phyloP scores from a whole-genome alignment of 1,140 invertebrate species.

The Tigriopus japonicus region DNA sequence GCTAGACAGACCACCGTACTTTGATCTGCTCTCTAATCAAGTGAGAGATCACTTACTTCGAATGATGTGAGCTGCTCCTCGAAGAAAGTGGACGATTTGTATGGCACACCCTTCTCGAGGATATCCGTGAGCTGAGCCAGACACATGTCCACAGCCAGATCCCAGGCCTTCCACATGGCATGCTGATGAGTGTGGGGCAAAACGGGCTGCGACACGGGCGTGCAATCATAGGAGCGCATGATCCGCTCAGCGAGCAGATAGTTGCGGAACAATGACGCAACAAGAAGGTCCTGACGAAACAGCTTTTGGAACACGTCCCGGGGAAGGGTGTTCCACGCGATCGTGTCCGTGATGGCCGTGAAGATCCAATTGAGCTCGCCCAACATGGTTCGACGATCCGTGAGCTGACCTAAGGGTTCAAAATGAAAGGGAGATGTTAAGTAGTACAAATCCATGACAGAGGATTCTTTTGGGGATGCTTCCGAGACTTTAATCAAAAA shows the following conservation, averaged over 20 bases:
- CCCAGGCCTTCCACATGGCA: conserved; percentile 91
- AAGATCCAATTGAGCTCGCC: conserved; percentile 99
- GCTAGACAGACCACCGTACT: neutral
- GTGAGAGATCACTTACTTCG: no score
- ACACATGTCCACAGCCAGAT: conserved; percentile 81
- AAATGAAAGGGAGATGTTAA: no score
- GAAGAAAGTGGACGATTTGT: conserved; percentile 72
- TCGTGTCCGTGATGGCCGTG: conserved; percentile 98
- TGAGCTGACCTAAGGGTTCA: conserved; percentile 69
- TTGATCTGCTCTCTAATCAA: conserved; percentile 29
- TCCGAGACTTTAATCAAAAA: no score
- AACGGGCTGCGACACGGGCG: conserved; percentile 70
- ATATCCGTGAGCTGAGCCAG: conserved; percentile 51
- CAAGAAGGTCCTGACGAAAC: conserved; percentile 92
- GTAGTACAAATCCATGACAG: no score
- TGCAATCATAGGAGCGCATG: conserved; percentile 87
- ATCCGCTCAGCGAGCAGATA: conserved; percentile 91
- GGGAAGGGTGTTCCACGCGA: conserved; percentile 92
- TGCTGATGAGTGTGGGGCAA: conserved; percentile 72
- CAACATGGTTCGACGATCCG: conserved; percentile 86
- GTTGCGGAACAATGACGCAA: conserved; percentile 92
- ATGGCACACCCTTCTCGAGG: conserved; percentile 17
- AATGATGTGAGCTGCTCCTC: conserved; percentile 98
- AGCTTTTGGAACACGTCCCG: conserved; percentile 86
- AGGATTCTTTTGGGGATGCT: no score